Conservation (phyloP, 2,888 invertebrate species). For the Pyrochroa serraticornis region DNA sequence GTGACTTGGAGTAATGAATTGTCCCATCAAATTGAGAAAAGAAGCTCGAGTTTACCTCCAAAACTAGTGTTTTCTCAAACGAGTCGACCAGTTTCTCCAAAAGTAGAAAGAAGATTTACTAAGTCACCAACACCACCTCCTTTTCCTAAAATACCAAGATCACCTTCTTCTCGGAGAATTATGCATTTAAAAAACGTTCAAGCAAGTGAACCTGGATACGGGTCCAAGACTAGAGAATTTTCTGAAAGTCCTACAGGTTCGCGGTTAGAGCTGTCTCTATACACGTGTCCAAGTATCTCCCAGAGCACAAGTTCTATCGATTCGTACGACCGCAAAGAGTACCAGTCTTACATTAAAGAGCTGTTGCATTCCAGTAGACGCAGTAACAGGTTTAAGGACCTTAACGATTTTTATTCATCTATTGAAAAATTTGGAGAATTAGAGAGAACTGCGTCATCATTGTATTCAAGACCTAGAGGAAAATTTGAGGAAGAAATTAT, state of each 20-base stretch:
- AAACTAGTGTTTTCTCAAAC: constrained; percentile 53
- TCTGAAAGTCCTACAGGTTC: constrained; percentile 3
- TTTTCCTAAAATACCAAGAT: constrained; percentile 41
- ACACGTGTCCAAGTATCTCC: constrained; percentile 46
- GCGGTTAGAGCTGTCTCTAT: constrained; percentile 9
- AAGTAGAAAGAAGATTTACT: constrained; percentile 11
- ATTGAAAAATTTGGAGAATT: constrained; percentile 84
- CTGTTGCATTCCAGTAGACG: constrained; percentile 69
- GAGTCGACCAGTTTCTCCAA: constrained; percentile 34
- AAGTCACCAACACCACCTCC: constrained; percentile 38
- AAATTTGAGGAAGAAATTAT: constrained; percentile 80
- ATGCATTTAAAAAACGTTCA: constrained; percentile 39
- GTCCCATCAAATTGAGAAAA: constrained; percentile 29
- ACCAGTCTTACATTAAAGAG: constrained; percentile 71
- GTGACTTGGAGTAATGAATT: constrained; percentile 60
- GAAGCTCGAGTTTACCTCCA: constrained; percentile 62
- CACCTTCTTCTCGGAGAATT: constrained; percentile 46
- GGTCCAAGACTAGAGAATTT: background rate
- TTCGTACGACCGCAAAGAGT: constrained; percentile 65
- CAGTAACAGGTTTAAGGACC: constrained; percentile 81
- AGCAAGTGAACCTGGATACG: constrained; percentile 7
- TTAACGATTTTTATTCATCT: constrained; percentile 84
- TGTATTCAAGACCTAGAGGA: constrained; percentile 68
- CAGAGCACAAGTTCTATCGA: constrained; percentile 60
- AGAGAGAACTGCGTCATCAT: constrained; percentile 71